These are phyloP conservation scores for Lethrus apterus DNA, from an alignment of 1,140 invertebrate species.

Conservation along the genomic window DNA sequence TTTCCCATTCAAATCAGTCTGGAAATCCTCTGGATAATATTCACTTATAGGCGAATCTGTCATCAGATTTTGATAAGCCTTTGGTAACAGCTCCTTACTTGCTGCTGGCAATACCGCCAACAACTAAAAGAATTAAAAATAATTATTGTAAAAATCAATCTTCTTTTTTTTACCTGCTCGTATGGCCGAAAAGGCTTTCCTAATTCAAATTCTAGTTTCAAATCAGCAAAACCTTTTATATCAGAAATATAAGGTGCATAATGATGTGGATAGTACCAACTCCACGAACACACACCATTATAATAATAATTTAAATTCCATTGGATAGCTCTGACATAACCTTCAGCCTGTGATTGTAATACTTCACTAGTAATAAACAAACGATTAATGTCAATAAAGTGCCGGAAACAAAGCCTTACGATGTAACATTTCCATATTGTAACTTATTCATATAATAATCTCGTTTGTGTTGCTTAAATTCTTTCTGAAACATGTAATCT, in stretches of 20 bases:
- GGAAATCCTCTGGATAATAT: constrained; percentile 86
- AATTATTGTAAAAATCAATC: constrained; percentile 12
- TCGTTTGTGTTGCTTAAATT: constrained; percentile 80
- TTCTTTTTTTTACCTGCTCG: constrained; percentile 58
- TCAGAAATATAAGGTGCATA: constrained; percentile 96
- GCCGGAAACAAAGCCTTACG: too few species aligned
- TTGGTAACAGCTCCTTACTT: constrained; percentile 70
- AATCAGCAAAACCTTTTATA: constrained; percentile 69
- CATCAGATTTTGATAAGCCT: constrained; percentile 78
- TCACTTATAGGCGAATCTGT: constrained; percentile 76
- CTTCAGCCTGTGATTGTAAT: constrained; percentile 69
- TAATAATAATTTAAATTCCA: constrained; percentile 98
- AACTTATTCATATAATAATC: constrained; percentile 91
- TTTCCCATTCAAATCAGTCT: constrained; percentile 90
- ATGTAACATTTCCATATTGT: constrained; percentile 64
- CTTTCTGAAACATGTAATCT: constrained; percentile 52
- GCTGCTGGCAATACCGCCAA: constrained; percentile 87
- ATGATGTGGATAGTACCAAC: constrained; percentile 95
- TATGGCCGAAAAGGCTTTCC: constrained; percentile 90
- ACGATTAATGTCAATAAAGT: too few species aligned
- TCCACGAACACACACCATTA: constrained; percentile 92
- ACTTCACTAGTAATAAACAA: constrained; percentile 53
- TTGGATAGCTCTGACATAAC: constrained; percentile 88
- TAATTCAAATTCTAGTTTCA: constrained; percentile 71
- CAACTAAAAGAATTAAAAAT: constrained; percentile 45